Conservation (phyloP, 2,888 invertebrate genomes). For the Tupiocoris notatus region DNA sequence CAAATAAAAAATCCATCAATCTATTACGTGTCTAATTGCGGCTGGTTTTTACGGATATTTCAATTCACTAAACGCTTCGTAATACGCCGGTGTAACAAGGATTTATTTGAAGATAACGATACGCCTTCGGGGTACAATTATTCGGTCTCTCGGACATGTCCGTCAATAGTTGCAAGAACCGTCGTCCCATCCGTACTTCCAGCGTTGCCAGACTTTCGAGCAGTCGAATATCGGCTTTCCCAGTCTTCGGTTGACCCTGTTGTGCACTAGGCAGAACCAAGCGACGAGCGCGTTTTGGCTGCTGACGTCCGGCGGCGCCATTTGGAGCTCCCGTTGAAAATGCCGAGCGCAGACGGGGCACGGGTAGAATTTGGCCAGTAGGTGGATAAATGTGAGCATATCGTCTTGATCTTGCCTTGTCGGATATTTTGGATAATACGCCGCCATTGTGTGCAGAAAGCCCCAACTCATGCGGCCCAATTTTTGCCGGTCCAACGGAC, state of each 20-base stretch:
- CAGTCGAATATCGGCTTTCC: slow-evolving; percentile 93
- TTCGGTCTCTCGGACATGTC: no score
- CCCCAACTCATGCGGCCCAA: slow-evolving; percentile 82
- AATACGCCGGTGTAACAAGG: no score
- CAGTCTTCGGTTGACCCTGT: slow-evolving; percentile 83
- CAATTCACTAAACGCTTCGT: no score
- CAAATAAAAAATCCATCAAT: no score
- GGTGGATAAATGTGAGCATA: slow-evolving; percentile 76
- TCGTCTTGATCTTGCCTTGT: slow-evolving; percentile 66
- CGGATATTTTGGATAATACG: slow-evolving; percentile 87
- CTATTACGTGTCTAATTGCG: no score
- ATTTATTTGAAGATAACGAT: no score
- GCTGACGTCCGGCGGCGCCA: slow-evolving; percentile 68
- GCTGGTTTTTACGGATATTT: no score
- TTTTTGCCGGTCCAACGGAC: slow-evolving; percentile 74
- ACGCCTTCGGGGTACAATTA: no score
- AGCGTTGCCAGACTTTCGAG: slow-evolving; percentile 81
- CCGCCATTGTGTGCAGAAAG: slow-evolving; percentile 93
- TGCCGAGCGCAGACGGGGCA: slow-evolving; percentile 89
- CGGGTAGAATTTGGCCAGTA: slow-evolving; percentile 88
- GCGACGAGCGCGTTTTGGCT: slow-evolving; percentile 68
- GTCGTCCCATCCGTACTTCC: slow-evolving; percentile 92
- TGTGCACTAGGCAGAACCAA: slow-evolving; percentile 93
- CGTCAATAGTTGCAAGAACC: slow-evolving; percentile 77
- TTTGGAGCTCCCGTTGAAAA: slow-evolving; percentile 73